Conservation (phyloP, 2,888 invertebrate species). For the Tipula helvola region DNA sequence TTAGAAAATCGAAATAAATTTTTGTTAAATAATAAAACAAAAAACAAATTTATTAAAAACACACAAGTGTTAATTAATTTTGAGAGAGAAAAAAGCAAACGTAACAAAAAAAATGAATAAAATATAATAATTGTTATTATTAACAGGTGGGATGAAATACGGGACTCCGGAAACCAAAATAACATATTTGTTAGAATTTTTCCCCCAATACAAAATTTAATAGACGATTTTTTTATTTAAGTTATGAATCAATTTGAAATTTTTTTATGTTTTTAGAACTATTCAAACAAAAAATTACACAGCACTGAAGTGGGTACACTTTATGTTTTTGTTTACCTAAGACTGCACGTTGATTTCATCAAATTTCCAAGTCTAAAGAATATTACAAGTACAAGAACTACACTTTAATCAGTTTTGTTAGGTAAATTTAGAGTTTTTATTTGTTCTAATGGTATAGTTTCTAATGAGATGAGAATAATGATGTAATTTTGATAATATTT, state of each 20-base stretch:
- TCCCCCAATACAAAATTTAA: not conserved
- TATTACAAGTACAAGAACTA: not conserved
- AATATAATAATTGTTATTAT: not conserved
- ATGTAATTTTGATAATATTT: not conserved
- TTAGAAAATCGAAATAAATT: not conserved
- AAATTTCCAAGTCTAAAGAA: conserved; percentile 12
- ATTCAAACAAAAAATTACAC: not conserved
- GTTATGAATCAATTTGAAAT: not conserved
- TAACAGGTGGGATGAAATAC: not conserved
- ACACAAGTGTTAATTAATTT: not conserved
- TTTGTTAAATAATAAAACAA: not conserved
- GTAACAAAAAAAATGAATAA: not conserved
- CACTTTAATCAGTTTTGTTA: not conserved
- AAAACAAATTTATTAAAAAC: not conserved
- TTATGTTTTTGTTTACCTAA: conserved; percentile 11
- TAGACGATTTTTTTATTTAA: not conserved
- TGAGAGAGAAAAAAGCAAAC: not conserved
- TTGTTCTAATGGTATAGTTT: not conserved
- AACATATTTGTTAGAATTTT: not conserved
- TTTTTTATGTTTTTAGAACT: not conserved
- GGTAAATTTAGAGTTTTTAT: not conserved
- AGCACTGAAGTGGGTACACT: not conserved
- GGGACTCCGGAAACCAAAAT: not conserved
- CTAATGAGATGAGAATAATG: not conserved
- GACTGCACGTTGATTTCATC: conserved; percentile 13